Conservation (phyloP, 2,888 invertebrate species). For the Calephelis perditalis region DNA sequence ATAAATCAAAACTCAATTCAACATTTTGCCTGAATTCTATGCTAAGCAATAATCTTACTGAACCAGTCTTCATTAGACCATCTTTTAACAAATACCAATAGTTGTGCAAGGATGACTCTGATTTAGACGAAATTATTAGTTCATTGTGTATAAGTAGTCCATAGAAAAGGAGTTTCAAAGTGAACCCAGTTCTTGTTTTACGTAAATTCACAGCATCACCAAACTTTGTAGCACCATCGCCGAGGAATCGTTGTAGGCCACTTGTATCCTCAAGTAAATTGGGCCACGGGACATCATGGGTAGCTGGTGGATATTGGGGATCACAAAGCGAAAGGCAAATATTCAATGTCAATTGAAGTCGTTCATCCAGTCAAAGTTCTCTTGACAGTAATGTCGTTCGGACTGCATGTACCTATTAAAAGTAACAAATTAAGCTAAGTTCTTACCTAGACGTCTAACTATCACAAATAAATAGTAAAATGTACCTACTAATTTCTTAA, state of each 20-base stretch:
- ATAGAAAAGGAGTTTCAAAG: slow-evolving; percentile 51
- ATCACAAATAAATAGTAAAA: no score
- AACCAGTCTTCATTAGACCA: slow-evolving; percentile 59
- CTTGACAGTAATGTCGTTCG: no score
- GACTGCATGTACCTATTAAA: no score
- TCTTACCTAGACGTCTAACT: no score
- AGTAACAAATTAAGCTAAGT: no score
- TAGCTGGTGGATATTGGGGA: slow-evolving; percentile 83
- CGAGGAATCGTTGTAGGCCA: slow-evolving; percentile 56
- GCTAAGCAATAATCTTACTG: slow-evolving; percentile 49
- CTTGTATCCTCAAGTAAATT: slow-evolving; percentile 80
- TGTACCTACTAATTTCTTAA: no score
- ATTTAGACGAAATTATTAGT: slow-evolving; percentile 76
- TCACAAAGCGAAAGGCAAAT: slow-evolving; percentile 64
- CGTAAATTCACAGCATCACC: slow-evolving; percentile 72
- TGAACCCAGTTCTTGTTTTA: slow-evolving; percentile 67
- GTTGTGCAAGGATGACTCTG: slow-evolving; percentile 59
- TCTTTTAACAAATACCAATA: slow-evolving; percentile 64
- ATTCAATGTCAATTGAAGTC: slow-evolving; percentile 67
- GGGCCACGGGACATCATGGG: slow-evolving; percentile 80
- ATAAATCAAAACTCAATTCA: slow-evolving; percentile 58
- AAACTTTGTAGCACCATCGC: slow-evolving; percentile 60
- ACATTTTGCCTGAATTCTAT: slow-evolving; percentile 61
- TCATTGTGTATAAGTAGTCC: slow-evolving; percentile 70
- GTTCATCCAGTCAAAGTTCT: slow-evolving; percentile 88